A percentile compares a stretch with the other conserved stretches of the same genome.
Evolutionary conservation across 2,113 vertebrate species (phyloP).

Genomic region (Electrona antarctica): DNA sequence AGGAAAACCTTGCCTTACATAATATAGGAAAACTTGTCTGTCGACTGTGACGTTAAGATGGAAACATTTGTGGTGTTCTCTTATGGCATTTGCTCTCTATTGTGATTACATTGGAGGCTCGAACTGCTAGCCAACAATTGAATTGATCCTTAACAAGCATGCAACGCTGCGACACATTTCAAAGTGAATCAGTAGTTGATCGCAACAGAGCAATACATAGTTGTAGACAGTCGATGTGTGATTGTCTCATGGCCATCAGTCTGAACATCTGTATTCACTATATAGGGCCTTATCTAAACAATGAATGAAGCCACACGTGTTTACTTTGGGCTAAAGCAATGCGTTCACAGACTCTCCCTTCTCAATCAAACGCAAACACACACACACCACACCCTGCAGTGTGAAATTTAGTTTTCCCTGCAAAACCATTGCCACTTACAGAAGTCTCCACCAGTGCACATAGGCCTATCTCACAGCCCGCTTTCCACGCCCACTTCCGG

Average conservation of each 20-base stretch:
- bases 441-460: not conserved
- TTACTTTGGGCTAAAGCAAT: conserved; percentile 44
- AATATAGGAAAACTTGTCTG: not conserved
- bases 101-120: not conserved
- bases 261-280: conserved; percentile 53
- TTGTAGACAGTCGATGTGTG: conserved; percentile 13
- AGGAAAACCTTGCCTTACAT: not conserved
- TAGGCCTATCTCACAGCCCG: too few relatives aligned
- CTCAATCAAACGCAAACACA: conserved; percentile 42
- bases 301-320: conserved; percentile 36
- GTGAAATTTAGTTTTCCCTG: conserved; percentile 48
- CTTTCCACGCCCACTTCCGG: too few relatives aligned
- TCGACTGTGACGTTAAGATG: too few relatives aligned
- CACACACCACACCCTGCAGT: conserved; percentile 41
- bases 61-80: not conserved
- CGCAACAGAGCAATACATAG: not conserved
- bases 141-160: not conserved
- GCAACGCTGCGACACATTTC: not conserved
- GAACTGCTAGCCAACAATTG: not conserved
- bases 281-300: conserved; percentile 40
- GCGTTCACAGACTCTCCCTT: conserved; percentile 51
- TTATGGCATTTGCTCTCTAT: not conserved
- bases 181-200: not conserved
- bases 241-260: conserved; percentile 33
- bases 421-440: conserved; percentile 35